Evolutionary conservation across 1,140 invertebrate species (phyloP), one percentile per base, ranked within the genome.

Genomic region (Papilio polytes): DNA sequence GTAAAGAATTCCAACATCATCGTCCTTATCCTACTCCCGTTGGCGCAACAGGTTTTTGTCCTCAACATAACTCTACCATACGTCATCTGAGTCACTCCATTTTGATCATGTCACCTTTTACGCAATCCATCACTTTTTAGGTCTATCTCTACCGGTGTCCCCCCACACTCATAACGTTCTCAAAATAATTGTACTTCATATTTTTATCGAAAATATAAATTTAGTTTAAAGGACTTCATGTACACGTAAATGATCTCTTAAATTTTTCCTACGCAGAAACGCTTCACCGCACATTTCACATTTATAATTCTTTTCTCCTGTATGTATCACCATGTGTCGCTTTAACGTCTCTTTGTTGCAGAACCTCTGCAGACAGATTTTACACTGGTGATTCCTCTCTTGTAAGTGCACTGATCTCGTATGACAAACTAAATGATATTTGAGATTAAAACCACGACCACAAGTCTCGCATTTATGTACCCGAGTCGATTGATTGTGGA

Each of bases 261-360:
- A 86, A 82, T 94, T 94, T 73, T 94, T 93, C 53, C 92, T 84
- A 10, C 93, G 83, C 51, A 93, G 84, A 85, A 97, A 97, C 1
- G 96, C 95, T 90, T 97, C 97, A 1, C 96, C 96, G 85, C 97
- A 97, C 2, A 96, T 91, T 44, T 96, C 96, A 86, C 97, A 98
- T 0, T 96, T 96, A 83, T 96, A 97, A 13, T 97, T 97, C 76
- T 97, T 97, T 82, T 97, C 96, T 0, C 97, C 97, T 0, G 96
- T 97, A 84, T 98, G 97, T 22, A 95, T 94, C 4, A 96, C 94
- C 84, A 95, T 94, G 74, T 96, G 96, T 59, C 95, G 88, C 78
- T 92, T 93, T 53, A 94, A 80, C 0, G 91, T 91, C 51, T 94
- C 90, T 80, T 96, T 96, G 31, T 95, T 90, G 66, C 94, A 95